These are phyloP conservation scores for Lasius fuliginosus DNA, from an alignment of 2,888 invertebrate genomes.

Conservation along the genomic window DNA sequence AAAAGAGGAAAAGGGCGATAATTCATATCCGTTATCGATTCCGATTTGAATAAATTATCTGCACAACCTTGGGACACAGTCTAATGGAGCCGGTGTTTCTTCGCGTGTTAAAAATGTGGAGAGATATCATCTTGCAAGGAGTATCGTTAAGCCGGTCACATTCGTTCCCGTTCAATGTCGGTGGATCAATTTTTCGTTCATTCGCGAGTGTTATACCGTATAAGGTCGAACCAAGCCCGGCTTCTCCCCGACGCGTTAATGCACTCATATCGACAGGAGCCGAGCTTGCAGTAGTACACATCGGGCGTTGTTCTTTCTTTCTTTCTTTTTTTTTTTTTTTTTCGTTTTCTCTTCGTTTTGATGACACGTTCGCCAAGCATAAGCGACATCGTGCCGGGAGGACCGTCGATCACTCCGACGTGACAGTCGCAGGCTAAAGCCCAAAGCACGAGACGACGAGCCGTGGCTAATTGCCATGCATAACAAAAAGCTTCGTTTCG, in stretches of 20 bases:
- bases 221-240: background rate
- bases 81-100: background rate
- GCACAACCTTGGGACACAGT: background rate
- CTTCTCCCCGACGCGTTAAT: background rate
- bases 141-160: constrained; percentile 5
- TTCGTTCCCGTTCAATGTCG: constrained; percentile 20
- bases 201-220: background rate
- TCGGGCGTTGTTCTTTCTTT: background rate
- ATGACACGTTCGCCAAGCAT: constrained; percentile 53
- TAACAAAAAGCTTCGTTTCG: constrained; percentile 82
- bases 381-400: constrained; percentile 29
- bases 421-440: constrained; percentile 74
- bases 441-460: constrained; percentile 81
- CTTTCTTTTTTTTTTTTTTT: background rate
- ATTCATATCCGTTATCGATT: background rate
- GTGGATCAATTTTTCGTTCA: background rate
- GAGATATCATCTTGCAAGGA: constrained; percentile 8
- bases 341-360: constrained; percentile 14
- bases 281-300: background rate
- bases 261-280: background rate
- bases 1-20: background rate
- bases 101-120: background rate
- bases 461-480: constrained; percentile 84
- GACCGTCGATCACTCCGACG: constrained; percentile 59
- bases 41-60: background rate